A percentile compares a stretch with the other conserved stretches of the same genome.
Conservation (phyloP, 2,888 invertebrate species). For the Atrina japonica region DNA sequence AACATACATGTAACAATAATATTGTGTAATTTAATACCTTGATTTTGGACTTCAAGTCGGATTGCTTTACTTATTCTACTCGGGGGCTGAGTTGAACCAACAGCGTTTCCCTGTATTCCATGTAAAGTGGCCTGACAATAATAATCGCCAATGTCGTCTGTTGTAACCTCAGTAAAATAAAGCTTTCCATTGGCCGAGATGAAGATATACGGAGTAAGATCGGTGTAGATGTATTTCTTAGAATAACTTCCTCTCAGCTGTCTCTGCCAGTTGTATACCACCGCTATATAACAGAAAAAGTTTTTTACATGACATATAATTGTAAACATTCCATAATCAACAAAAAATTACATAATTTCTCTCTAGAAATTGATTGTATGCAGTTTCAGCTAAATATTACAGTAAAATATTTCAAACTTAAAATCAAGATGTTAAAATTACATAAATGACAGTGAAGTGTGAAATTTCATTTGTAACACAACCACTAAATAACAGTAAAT, state of each 20-base stretch:
- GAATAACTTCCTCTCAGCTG: slow-evolving; percentile 82
- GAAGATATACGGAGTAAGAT: slow-evolving; percentile 89
- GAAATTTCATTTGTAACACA: too few relatives aligned
- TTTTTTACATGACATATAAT: too few relatives aligned
- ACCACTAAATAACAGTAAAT: too few relatives aligned
- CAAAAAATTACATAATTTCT: too few relatives aligned
- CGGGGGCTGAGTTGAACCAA: slow-evolving; percentile 58
- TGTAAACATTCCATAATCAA: too few relatives aligned
- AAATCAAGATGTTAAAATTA: too few relatives aligned
- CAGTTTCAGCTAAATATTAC: too few relatives aligned
- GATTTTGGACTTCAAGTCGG: slow-evolving; percentile 55
- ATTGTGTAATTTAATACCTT: too few relatives aligned
- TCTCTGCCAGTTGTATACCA: slow-evolving; percentile 91
- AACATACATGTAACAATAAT: too few relatives aligned
- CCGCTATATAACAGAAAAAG: slow-evolving; percentile 48
- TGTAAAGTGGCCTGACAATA: slow-evolving; percentile 57
- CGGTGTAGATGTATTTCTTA: slow-evolving; percentile 87
- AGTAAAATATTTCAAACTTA: too few relatives aligned
- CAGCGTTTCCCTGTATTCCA: slow-evolving; percentile 54
- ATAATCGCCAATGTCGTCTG: slow-evolving; percentile 83
- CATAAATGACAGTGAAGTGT: too few relatives aligned
- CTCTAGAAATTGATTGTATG: too few relatives aligned
- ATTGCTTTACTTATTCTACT: slow-evolving; percentile 68
- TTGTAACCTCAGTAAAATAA: slow-evolving; percentile 96
- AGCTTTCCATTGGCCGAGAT: slow-evolving; percentile 97